phyloP scores from a whole-genome alignment of 2,888 invertebrate genomes.

The Xylota sylvarum region DNA sequence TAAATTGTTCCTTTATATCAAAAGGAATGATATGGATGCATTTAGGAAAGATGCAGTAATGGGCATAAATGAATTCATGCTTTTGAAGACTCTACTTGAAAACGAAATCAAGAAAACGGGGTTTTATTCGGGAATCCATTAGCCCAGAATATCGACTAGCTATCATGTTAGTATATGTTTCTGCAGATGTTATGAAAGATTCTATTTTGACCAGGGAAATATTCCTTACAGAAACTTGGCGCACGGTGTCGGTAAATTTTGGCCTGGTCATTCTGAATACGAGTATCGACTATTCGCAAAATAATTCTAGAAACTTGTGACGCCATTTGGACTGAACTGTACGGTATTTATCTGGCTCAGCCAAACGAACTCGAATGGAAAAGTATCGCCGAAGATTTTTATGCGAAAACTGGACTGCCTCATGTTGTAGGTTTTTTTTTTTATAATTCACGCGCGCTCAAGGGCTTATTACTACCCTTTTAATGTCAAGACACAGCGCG shows the following conservation, averaged over 20 bases:
- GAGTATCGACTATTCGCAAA: constrained; percentile 63
- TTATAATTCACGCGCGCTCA: too few relatives aligned
- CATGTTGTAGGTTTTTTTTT: too few relatives aligned
- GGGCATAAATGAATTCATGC: constrained; percentile 7
- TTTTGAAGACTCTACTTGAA: neutral
- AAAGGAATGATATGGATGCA: neutral
- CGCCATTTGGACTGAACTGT: neutral
- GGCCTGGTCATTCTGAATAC: constrained; percentile 51
- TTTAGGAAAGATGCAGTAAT: too few relatives aligned
- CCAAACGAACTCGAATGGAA: neutral
- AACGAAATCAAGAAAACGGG: neutral
- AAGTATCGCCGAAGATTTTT: too few relatives aligned
- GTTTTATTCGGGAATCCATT: constrained; percentile 3
- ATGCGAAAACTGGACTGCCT: too few relatives aligned
- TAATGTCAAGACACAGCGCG: too few relatives aligned
- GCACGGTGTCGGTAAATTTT: constrained; percentile 19
- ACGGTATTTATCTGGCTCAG: constrained; percentile 1
- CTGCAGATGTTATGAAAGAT: neutral
- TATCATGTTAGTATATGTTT: neutral
- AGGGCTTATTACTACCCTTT: too few relatives aligned
- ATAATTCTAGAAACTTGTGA: neutral
- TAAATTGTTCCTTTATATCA: too few relatives aligned
- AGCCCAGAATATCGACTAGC: constrained; percentile 4
- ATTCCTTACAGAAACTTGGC: constrained; percentile 1
- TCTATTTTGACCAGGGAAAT: neutral